Evolutionary conservation across 2,113 vertebrate genomes (phyloP).

Genomic region (Microcebus lehilahytsara): DNA sequence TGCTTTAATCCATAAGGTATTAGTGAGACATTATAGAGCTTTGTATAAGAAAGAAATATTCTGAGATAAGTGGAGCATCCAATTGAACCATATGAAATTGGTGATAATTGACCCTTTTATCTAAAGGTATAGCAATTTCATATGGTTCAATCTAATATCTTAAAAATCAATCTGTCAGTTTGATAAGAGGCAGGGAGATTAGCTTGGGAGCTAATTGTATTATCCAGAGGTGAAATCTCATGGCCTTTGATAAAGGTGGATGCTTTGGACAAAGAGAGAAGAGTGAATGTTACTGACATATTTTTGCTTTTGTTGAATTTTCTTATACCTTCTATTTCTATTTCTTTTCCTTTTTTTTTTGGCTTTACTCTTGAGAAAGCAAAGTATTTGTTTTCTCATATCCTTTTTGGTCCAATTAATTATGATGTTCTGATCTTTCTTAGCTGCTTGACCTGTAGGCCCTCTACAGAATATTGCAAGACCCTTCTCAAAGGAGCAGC

Average conservation of each 20-base stretch:
- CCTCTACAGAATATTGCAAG: not conserved
- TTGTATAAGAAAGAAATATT: not conserved
- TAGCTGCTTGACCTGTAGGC: not conserved
- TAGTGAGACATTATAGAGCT: not conserved
- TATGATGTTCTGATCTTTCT: not conserved
- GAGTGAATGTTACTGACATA: not conserved
- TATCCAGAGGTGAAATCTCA: not conserved
- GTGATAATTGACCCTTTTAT: not conserved
- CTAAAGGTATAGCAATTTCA: not conserved
- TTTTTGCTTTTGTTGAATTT: not conserved
- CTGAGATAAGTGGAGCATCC: not conserved
- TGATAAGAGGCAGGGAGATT: not conserved
- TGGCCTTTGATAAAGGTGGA: not conserved
- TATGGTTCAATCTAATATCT: not conserved
- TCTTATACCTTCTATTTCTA: not conserved
- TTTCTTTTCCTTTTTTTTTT: not conserved
- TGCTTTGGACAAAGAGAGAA: constrained; percentile 17
- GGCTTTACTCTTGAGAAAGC: not conserved
- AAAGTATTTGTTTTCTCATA: not conserved
- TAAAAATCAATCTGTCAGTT: constrained; percentile 17
- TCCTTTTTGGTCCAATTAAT: not conserved
- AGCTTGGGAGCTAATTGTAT: not conserved
- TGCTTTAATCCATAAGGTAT: not conserved
- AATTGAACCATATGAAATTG: not conserved
- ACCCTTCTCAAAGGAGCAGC: not conserved